Base-by-base conservation (phyloP, 2,888 invertebrate species). In the Cryptus viduatorius region DNA sequence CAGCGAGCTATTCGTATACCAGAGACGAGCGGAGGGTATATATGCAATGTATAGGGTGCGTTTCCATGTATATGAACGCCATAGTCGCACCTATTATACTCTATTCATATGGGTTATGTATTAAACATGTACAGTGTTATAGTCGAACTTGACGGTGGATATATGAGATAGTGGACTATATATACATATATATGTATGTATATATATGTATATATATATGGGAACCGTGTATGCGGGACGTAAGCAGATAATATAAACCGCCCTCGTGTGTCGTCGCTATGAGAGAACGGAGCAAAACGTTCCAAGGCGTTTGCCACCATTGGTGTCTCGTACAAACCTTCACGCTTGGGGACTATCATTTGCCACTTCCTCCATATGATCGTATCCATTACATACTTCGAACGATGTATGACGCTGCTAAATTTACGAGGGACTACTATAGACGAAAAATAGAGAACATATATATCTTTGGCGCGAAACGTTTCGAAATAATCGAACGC, bases 241-340 rank as follows among this genome's bases (percentile, higher is more conserved):
- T 19, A 65, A 16, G 37, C 29, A 29, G 75, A 59, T 73, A 46
- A 73, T 73, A 73, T 73, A 73, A 73, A 46, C 73, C 59, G 19
- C 61, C 61, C 73, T 56, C 42, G 19, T 37, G 71, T 37, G 71
- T 24, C 56, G 46, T 50, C 69, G 50, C 42, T 29, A 71, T 56
- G 42, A n/a, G 56, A 16, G 65, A 46, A 16, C 53, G 24, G 37
- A 42, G 67, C 65, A 67, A 67, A 76, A 67, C 31, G 76, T 75
- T 50, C 65, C 65, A 50, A 24, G 65, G 75, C 75, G 48, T 37
- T 65, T 65, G 37, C 31, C 75, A 75, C 50, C 75, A 24, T 65
- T 16, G 75, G 50, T 75, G 48, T 75, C 37, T 64, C 31, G 48
- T 16, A 12, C 65, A 42, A 65, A 53, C 24, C 67, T 31, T 16